Conservation (phyloP, 2,113 vertebrate species). For the Cathartes aura region DNA sequence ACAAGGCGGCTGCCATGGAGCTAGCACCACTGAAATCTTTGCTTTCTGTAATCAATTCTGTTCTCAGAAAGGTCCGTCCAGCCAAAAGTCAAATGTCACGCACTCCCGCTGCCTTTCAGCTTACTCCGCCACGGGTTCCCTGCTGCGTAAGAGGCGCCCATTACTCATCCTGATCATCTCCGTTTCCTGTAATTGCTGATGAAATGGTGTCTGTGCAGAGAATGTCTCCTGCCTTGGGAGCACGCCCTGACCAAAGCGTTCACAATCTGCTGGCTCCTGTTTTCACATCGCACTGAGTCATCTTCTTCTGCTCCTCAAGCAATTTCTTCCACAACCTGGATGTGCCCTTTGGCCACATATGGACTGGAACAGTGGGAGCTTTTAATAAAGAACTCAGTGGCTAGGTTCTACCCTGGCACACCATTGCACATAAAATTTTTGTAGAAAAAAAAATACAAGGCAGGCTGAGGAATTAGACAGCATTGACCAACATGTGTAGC, state of each 20-base stretch:
- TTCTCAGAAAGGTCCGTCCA: background rate
- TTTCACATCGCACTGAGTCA: background rate
- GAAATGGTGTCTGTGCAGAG: accelerated
- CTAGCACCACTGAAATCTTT: background rate
- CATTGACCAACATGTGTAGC: accelerated
- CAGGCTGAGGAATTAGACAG: background rate
- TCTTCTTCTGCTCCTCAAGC: background rate
- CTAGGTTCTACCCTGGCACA: background rate
- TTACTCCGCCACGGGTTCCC: accelerated
- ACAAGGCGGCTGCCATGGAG: accelerated
- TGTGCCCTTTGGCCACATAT: accelerated
- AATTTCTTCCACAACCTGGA: background rate
- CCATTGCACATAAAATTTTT: background rate
- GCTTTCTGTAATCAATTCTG: background rate
- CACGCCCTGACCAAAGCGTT: accelerated
- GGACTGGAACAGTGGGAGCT: background rate
- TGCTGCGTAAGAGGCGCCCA: accelerated
- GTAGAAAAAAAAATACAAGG: background rate
- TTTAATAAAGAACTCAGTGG: accelerated
- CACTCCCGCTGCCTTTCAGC: background rate
- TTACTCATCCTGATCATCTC: background rate
- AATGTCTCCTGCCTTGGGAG: background rate
- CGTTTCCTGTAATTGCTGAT: background rate
- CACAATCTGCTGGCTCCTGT: background rate
- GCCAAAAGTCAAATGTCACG: accelerated